Evolutionary conservation across 1,140 invertebrate genomes (phyloP).

Genomic region (Amyelois transitella): DNA sequence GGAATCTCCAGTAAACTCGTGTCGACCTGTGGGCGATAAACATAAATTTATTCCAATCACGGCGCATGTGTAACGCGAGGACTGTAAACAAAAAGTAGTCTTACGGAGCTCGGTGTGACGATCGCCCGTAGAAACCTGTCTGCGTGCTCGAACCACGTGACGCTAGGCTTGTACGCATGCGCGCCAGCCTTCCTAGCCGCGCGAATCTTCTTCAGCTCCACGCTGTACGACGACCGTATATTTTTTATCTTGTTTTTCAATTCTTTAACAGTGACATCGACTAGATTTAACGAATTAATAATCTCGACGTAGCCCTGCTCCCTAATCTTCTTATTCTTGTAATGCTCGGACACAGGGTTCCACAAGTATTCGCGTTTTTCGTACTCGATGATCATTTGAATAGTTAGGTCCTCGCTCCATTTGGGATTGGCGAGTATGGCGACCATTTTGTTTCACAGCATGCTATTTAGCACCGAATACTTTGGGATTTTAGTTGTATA

Average conservation of each 20-base stretch:
- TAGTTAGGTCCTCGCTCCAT: slow-evolving; percentile 70
- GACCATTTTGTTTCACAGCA: slow-evolving; percentile 56
- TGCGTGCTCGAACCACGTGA: slow-evolving; percentile 73
- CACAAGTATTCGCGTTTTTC: slow-evolving; percentile 68
- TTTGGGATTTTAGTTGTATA: slow-evolving; percentile 23
- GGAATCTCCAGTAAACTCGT: slow-evolving; percentile 61
- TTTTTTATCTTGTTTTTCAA: slow-evolving; percentile 73
- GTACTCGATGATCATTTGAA: slow-evolving; percentile 69
- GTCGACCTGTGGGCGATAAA: slow-evolving; percentile 51
- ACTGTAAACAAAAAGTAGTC: slow-evolving; percentile 45
- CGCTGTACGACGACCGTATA: slow-evolving; percentile 69
- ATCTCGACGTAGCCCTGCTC: slow-evolving; percentile 69
- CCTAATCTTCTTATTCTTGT: slow-evolving; percentile 69
- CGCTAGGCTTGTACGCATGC: slow-evolving; percentile 70
- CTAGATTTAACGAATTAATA: slow-evolving; percentile 61
- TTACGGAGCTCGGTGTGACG: slow-evolving; percentile 70
- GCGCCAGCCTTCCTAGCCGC: slow-evolving; percentile 65
- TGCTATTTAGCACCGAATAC: slow-evolving; percentile 27
- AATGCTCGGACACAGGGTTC: slow-evolving; percentile 66
- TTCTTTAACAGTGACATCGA: slow-evolving; percentile 66
- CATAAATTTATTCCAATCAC: slow-evolving; percentile 24
- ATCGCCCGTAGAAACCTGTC: slow-evolving; percentile 72
- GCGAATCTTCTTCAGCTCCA: slow-evolving; percentile 72
- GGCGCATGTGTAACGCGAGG: slow-evolving; percentile 36
- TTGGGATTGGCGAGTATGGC: slow-evolving; percentile 66